Evolutionary conservation across 2,888 invertebrate species (phyloP).

Genomic region (Yponomeuta cagnagella): DNA sequence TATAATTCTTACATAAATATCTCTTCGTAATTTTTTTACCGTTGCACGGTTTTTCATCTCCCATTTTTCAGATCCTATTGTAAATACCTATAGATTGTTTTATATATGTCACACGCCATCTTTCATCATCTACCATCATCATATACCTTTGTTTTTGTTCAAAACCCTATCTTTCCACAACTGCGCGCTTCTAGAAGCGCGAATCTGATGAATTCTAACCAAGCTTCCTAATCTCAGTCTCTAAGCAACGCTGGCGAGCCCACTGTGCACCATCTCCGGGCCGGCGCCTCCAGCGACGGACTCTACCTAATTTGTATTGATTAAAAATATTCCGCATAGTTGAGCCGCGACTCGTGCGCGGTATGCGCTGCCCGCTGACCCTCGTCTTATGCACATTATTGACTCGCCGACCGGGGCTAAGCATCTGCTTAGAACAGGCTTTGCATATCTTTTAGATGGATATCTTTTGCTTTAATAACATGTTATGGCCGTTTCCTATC

Average conservation of each 20-base stretch:
- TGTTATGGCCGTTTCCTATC: no score
- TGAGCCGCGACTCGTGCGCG: slow-evolving; percentile 27
- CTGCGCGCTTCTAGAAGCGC: no score
- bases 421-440: not conserved
- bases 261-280: slow-evolving; percentile 28
- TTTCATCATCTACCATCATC: no score
- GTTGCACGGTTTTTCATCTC: no score
- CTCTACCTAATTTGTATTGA: slow-evolving; percentile 75
- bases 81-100: no score
- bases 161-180: no score
- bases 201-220: not conserved
- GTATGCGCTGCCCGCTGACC: slow-evolving; percentile 34
- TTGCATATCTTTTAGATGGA: not conserved
- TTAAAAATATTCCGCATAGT: slow-evolving; percentile 76
- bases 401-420: not conserved
- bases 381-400: slow-evolving; percentile 47
- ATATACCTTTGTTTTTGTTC: no score
- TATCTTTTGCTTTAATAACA: no score
- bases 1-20: no score
- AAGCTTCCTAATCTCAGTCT: not conserved
- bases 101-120: no score
- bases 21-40: no score
- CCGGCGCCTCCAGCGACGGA: slow-evolving; percentile 35
- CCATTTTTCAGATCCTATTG: no score
- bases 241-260: not conserved